Evolutionary conservation across 2,113 vertebrate genomes (phyloP).

Genomic region (Cinclus cinclus): DNA sequence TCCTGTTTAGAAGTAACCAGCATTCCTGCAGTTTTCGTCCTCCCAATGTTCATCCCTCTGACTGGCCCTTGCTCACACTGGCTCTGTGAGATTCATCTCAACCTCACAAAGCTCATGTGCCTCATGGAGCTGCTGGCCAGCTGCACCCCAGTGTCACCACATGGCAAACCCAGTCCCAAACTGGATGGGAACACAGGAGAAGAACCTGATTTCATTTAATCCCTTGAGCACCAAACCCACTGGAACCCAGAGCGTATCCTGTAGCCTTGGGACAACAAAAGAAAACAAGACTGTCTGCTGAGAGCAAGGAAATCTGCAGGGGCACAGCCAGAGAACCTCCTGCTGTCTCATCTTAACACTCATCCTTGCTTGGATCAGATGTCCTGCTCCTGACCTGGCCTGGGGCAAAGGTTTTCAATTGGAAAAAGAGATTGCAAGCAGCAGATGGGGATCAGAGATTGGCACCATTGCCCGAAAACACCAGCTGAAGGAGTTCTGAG

Average conservation of each 20-base stretch:
- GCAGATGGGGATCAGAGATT: background rate
- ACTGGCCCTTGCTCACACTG: rapidly evolving
- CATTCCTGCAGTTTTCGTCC: background rate
- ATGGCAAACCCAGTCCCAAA: background rate
- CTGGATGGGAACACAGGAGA: background rate
- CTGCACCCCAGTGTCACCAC: background rate
- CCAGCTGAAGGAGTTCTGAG: background rate
- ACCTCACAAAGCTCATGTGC: rapidly evolving
- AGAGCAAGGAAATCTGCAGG: background rate
- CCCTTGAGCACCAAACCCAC: rapidly evolving
- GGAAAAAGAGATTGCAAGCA: background rate
- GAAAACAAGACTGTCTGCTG: background rate
- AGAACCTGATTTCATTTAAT: background rate
- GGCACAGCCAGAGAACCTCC: background rate
- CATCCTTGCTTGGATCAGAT: background rate
- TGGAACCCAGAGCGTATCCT: background rate
- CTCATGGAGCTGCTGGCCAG: background rate
- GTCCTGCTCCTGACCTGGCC: background rate
- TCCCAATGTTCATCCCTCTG: background rate
- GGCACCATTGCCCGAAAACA: background rate
- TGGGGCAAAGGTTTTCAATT: background rate
- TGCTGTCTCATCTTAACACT: background rate
- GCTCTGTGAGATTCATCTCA: background rate
- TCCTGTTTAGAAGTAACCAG: background rate
- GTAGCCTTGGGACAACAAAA: background rate